phyloP scores from a whole-genome alignment of 1,140 invertebrate species.

The Bombus waltoni region DNA sequence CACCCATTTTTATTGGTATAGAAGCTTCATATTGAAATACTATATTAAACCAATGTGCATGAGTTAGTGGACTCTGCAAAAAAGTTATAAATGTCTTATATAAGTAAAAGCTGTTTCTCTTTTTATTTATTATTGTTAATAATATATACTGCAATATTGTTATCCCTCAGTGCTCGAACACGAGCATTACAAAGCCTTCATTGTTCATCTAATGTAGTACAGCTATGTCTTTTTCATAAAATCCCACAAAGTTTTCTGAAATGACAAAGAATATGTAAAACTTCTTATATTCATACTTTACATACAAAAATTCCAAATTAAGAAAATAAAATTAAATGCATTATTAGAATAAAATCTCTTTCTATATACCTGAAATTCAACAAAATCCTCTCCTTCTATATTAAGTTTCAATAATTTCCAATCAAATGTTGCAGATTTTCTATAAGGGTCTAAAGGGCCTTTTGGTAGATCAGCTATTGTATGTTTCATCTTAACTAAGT shows the following conservation, averaged over 20 bases:
- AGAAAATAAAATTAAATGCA: background rate
- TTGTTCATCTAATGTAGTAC: conserved; percentile 88
- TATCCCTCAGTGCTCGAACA: conserved; percentile 78
- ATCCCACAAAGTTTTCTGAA: conserved; percentile 92
- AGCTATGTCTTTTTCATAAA: conserved; percentile 86
- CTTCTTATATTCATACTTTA: background rate
- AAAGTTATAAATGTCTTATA: background rate
- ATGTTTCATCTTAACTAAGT: conserved; percentile 52
- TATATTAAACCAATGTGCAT: conserved; percentile 84
- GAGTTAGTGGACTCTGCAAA: conserved; percentile 28
- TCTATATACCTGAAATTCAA: conserved; percentile 84
- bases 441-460: conserved; percentile 90
- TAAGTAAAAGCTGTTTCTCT: background rate
- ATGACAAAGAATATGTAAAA: conserved; percentile 54
- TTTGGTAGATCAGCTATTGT: conserved; percentile 84
- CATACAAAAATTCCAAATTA: background rate
- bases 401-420: conserved; percentile 91
- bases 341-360: background rate
- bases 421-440: conserved; percentile 90
- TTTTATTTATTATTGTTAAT: conserved; percentile 20
- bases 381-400: conserved; percentile 85
- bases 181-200: conserved; percentile 86
- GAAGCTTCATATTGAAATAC: conserved; percentile 86
- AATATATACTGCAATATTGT: conserved; percentile 84
- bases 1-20: conserved; percentile 87